Base-by-base conservation (phyloP, 2,113 vertebrate genomes). In the Syngnathus typhle region DNA sequence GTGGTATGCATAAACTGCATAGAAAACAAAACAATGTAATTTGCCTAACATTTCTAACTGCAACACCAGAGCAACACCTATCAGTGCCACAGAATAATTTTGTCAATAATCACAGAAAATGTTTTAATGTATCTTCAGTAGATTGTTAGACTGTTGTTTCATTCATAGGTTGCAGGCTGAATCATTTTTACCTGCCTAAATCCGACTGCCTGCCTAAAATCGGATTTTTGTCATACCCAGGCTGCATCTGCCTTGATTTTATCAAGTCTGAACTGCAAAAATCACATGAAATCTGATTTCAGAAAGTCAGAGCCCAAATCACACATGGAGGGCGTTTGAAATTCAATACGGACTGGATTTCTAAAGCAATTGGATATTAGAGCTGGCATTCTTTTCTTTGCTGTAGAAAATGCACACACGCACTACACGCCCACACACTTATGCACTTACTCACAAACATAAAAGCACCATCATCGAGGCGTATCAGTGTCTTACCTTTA, bases 21-120 rank as follows among this genome's bases (percentile, higher is more conserved):
- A 74, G 74, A 70, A 76, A 60, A 2, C 70, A 76, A 78, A 68
- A 59, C 78, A 65, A 83, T 77, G 71, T 72, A n/a, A 19, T 49
- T 19, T 49, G 47, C 5, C 16, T 49, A 19, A 18, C 16, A 19
- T 7, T 18, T 19, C 19, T 49, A 16, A 49, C 47, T 7, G 47
- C 13, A n/a, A 49, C 47, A 49, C 7, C 3, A 23, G n/a, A 54
- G 21, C 11, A 8, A 49, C 7, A 19, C 18, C 18, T 49, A n/a
- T 49, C 7, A n/a, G 47, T 19, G 19, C n/a, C 51, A 54, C 51
- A 54, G 51, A 54, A 54, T 54, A 54, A 21, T 23, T 21, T 23
- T 10, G n/a, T 21, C 51, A 19, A n/a, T 49, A 49, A 49, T 49
- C 16, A 8, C 18, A 49, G 6, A 13, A 49, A 7, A 49, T 19